These are phyloP conservation scores for Epizoanthus ramosus DNA, from an alignment of 92 coral and sea anemone species.

Conservation along the genomic window DNA sequence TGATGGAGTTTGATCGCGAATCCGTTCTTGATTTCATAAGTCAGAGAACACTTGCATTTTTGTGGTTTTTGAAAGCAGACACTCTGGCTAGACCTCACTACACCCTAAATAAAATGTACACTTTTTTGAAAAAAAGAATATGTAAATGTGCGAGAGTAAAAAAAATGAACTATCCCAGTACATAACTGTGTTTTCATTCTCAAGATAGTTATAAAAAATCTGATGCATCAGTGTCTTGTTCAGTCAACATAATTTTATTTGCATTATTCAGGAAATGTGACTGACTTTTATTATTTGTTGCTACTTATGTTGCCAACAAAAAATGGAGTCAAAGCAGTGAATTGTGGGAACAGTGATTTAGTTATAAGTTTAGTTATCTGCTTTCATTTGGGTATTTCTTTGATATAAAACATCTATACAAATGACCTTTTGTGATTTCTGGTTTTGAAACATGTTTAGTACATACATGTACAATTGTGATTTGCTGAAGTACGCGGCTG, in stretches of 20 bases:
- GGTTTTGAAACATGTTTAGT: no score
- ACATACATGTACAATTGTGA: no score
- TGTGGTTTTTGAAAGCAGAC: conserved; percentile 23
- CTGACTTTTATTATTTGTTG: conserved; percentile 20
- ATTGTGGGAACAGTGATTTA: no score
- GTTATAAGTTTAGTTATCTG: no score
- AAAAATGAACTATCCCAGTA: conserved; percentile 15
- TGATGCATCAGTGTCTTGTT: conserved; percentile 15
- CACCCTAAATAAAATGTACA: no score
- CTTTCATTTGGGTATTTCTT: no score
- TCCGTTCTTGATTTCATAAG: conserved; percentile 15
- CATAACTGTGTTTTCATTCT: no score
- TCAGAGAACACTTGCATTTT: conserved; percentile 22
- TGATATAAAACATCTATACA: no score
- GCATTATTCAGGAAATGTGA: conserved; percentile 16
- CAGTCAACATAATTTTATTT: conserved; percentile 18
- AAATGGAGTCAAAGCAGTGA: no score
- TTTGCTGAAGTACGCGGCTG: no score
- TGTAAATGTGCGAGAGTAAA: conserved; percentile 4
- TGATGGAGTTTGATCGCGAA: not conserved
- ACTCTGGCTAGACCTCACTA: conserved; percentile 23
- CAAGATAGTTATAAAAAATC: no score
- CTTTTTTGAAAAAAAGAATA: conserved; percentile 17
- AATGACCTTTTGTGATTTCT: no score
- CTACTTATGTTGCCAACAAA: conserved; percentile 24